Conservation (phyloP, 1,140 invertebrate species). For the Meloidogyne exigua region DNA sequence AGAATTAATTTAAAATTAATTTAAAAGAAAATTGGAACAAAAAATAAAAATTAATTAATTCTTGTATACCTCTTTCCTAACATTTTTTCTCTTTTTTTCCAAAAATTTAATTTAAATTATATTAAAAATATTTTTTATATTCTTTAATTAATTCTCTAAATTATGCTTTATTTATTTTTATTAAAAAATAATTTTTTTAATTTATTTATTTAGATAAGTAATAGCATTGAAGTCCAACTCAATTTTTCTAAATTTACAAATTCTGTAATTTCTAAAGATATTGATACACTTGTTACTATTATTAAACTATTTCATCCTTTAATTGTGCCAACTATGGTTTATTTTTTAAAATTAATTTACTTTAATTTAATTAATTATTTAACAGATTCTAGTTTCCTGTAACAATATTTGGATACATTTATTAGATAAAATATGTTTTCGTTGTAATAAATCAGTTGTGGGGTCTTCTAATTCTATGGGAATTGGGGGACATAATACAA, state of each 20-base stretch:
- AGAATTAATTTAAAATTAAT: no score
- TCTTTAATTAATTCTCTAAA: no score
- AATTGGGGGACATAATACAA: background rate
- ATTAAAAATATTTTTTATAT: no score
- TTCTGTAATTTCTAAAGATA: conserved; percentile 28
- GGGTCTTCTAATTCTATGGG: background rate
- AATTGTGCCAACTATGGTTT: conserved; percentile 42
- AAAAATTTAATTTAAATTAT: no score
- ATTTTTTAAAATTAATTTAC: background rate
- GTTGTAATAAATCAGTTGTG: background rate
- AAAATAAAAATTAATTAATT: no score
- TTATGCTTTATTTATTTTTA: no score
- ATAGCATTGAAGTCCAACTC: background rate
- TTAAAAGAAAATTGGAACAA: no score
- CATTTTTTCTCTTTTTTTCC: no score
- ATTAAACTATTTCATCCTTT: conserved; percentile 44
- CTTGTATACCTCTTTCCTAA: no score
- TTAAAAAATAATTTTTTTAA: background rate
- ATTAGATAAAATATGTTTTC: conserved; percentile 41
- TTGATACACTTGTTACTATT: conserved; percentile 31
- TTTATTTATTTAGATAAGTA: background rate
- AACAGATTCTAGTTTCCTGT: conserved; percentile 38
- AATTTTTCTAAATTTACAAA: background rate
- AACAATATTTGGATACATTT: conserved; percentile 48
- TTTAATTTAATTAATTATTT: background rate